Conservation (phyloP, 2,888 invertebrate species). For the Protonemura montana region DNA sequence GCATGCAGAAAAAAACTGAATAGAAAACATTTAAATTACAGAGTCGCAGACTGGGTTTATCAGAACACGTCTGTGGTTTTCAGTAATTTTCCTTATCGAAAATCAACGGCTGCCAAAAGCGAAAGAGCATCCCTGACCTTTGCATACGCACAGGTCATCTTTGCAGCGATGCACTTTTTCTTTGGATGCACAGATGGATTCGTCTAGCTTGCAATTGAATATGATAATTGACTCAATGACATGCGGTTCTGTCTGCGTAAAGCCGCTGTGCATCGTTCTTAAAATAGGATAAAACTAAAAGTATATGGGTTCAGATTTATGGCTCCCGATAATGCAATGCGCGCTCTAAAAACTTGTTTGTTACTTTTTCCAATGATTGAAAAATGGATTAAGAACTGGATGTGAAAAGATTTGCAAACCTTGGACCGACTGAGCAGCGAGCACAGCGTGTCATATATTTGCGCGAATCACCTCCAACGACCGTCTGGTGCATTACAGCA, state of each 20-base stretch:
- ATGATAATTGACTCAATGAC: background rate
- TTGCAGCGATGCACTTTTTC: background rate
- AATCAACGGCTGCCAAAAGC: background rate
- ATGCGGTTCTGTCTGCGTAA: background rate
- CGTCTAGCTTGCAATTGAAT: conserved; percentile 7
- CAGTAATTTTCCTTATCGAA: background rate
- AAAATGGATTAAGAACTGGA: background rate
- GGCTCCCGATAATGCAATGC: background rate
- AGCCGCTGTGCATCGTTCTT: background rate
- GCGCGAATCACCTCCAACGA: background rate
- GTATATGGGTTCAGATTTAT: background rate
- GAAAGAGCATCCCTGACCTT: background rate
- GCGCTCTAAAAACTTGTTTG: background rate
- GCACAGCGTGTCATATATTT: background rate
- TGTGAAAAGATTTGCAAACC: background rate
- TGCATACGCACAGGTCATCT: background rate
- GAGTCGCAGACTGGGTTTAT: background rate
- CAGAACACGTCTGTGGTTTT: background rate
- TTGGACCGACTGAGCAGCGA: background rate
- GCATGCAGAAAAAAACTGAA: background rate
- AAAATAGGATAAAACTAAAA: background rate
- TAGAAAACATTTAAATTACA: background rate
- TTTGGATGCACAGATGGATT: background rate
- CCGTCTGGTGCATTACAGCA: background rate
- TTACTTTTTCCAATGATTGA: background rate